Base-by-base conservation (phyloP, 2,797 vertebrate species). In the Anabas testudineus region DNA sequence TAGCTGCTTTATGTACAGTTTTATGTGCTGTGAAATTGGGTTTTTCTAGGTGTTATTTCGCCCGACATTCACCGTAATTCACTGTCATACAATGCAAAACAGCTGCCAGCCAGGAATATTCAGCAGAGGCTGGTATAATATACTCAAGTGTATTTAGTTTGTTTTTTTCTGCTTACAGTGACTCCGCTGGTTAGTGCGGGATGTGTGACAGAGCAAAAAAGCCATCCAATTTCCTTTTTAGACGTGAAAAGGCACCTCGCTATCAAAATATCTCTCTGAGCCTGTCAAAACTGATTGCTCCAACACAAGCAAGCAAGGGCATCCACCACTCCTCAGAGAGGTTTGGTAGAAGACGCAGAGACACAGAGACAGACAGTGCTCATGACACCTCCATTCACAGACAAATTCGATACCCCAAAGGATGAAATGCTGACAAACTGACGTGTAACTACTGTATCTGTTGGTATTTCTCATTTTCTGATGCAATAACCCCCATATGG, bases 241-340 rank as follows among this genome's bases (percentile, higher is more conserved):
- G 37, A 73, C 28, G 24, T 52, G 72, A 78, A 83, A 78, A 68
- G 79, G 66, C 79, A 80, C 80, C 71, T 72, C 71, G 48, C 71
- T 84, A 87, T 92, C 86, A 82, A 85, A n/a, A 88, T 83, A 89
- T 89, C 84, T 84, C 83, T 82, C 76, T 46, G 63, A 87, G 76
- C 49, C 78, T 88, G 89, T 90, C 90, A 88, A 79, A 90, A 80
- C 82, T 87, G 74, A 87, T 90, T 82, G 79, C 76, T 76, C 63
- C 85, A 82, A 84, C 86, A 87, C 65, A 39, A 76, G 82, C 65
- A 39, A 76, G 82, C 74, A 86, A 88, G 86, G 87, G 73, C 80
- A 82, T 70, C 61, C 82, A 59, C 63, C 48, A 58, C 76, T 85
- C 81, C 80, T 67, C 63, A 15, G 87, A 88, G 84, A 82, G 73